These are phyloP conservation scores for Tachina lurida DNA, from an alignment of 2,888 invertebrate species.

Conservation along the genomic window DNA sequence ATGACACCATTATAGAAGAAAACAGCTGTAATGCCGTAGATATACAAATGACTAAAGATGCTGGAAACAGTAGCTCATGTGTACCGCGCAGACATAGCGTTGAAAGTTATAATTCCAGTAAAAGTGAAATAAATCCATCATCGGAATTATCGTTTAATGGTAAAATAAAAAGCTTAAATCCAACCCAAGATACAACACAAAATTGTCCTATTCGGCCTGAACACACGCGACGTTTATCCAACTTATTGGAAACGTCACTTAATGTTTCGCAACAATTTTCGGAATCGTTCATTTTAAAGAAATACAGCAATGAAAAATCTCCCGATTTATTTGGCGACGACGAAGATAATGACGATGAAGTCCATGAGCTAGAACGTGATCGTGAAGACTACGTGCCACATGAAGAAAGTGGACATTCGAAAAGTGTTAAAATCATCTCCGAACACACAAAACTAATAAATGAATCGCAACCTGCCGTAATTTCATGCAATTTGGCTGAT, in stretches of 20 bases:
- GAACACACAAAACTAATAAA: conserved; percentile 42
- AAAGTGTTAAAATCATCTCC: conserved; percentile 15
- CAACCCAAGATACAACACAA: conserved; percentile 17
- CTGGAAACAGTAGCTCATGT: not conserved
- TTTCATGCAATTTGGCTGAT: conserved; percentile 47
- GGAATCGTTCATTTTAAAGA: conserved; percentile 75
- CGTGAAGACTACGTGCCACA: conserved; percentile 26
- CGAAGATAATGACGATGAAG: conserved; percentile 82
- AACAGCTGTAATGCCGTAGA: conserved; percentile 82
- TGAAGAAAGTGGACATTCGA: conserved; percentile 9
- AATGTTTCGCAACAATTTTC: conserved; percentile 71
- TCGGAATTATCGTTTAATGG: conserved; percentile 80
- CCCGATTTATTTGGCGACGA: conserved; percentile 88
- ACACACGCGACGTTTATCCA: conserved; percentile 32
- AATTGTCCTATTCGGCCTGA: not conserved
- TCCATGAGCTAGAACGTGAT: conserved; percentile 72
- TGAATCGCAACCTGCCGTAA: conserved; percentile 29
- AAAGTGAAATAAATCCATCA: conserved; percentile 56
- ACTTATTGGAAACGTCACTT: conserved; percentile 67
- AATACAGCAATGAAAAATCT: conserved; percentile 82
- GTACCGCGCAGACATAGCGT: conserved; percentile 26
- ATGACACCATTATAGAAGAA: conserved; percentile 78
- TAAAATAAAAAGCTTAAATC: conserved; percentile 78
- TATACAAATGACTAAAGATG: conserved; percentile 75
- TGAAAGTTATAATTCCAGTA: conserved; percentile 45